These are phyloP conservation scores for Caretta caretta DNA, from an alignment of 2,113 vertebrate genomes.

Conservation along the genomic window DNA sequence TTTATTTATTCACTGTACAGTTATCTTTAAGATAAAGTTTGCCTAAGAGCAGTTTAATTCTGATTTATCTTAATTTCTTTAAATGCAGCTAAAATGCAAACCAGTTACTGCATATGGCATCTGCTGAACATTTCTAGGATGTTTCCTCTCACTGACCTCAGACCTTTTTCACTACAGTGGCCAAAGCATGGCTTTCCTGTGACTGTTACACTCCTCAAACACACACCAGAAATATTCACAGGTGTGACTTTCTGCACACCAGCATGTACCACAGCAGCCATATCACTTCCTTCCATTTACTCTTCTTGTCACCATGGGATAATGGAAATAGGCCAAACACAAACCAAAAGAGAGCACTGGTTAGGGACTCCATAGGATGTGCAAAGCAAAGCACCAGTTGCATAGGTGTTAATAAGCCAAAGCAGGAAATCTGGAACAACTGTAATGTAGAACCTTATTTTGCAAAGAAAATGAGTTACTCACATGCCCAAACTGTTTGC, in stretches of 20 bases:
- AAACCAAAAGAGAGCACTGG: background rate
- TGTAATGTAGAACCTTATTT: background rate
- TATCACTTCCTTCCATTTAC: background rate
- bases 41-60: background rate
- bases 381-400: background rate
- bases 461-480: background rate
- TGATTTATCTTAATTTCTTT: background rate
- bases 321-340: background rate
- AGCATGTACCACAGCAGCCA: constrained; percentile 17
- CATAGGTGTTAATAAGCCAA: background rate
- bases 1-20: background rate
- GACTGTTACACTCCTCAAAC: background rate
- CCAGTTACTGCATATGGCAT: background rate
- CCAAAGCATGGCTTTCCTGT: background rate
- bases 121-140: background rate
- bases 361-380: background rate
- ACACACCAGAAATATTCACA: background rate
- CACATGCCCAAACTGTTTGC: background rate
- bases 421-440: background rate
- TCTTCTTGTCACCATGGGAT: background rate
- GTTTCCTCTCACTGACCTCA: background rate
- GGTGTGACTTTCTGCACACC: background rate
- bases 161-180: background rate
- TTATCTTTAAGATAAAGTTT: background rate
- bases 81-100: background rate